Evolutionary conservation across 2,113 vertebrate species (phyloP).

Genomic region (Protobothrops flavoviridis): DNA sequence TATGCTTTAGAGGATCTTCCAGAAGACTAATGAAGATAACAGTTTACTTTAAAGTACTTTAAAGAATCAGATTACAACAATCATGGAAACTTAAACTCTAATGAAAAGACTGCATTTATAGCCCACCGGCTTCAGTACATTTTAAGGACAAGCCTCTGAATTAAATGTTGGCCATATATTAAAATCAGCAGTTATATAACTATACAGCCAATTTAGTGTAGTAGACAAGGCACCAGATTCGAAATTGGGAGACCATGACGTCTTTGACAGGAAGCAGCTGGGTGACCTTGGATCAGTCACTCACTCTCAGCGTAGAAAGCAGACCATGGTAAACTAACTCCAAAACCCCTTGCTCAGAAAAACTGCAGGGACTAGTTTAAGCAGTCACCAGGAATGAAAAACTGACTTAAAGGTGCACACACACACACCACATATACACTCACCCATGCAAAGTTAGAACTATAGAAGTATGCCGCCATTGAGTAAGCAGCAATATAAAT

Average conservation of each 20-base stretch:
- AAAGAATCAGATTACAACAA: not conserved
- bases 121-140: not conserved
- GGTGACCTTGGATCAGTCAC: not conserved
- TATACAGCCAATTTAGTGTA: not conserved
- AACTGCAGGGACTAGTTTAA: not conserved
- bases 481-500: not conserved
- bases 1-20: not conserved
- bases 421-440: not conserved
- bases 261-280: not conserved
- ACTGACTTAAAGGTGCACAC: not conserved
- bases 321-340: not conserved
- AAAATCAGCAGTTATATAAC: not conserved
- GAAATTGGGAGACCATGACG: not conserved
- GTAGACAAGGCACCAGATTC: not conserved
- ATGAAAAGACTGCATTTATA: not conserved
- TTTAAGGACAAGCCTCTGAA: not conserved
- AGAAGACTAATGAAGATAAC: not conserved
- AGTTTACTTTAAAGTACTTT: not conserved
- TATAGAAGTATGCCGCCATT: not conserved
- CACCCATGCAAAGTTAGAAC: not conserved
- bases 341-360: not conserved
- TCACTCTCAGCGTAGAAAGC: not conserved
- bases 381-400: not conserved
- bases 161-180: not conserved
- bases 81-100: not conserved